Evolutionary conservation across 2,797 vertebrate genomes (phyloP).

Genomic region (Heterohyrax brucei): DNA sequence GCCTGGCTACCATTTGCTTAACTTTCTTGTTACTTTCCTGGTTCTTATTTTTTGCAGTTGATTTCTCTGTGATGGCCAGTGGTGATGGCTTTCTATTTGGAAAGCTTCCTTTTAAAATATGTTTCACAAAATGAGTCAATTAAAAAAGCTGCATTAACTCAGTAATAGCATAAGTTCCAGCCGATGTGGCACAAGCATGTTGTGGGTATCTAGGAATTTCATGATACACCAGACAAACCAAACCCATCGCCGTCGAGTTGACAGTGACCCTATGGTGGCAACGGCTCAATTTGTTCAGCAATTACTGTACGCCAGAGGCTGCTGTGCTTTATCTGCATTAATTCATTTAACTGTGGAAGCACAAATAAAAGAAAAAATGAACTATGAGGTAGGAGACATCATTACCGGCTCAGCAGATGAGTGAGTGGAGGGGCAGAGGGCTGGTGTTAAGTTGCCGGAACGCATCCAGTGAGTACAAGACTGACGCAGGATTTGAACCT

Average conservation of each 20-base stretch:
- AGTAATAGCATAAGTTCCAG: background rate
- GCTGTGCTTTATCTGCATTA: background rate
- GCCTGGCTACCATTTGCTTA: background rate
- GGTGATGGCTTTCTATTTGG: background rate
- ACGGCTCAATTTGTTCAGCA: background rate
- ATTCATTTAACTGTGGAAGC: background rate
- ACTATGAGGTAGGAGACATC: background rate
- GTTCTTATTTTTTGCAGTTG: background rate
- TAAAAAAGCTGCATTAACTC: conserved; percentile 46
- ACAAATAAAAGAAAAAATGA: background rate
- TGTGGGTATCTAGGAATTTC: background rate
- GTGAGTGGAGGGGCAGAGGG: background rate
- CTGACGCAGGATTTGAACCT: conserved; percentile 47
- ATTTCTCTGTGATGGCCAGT: background rate
- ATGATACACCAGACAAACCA: too few relatives aligned
- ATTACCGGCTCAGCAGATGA: background rate
- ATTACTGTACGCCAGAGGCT: background rate
- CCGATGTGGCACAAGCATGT: fast-evolving
- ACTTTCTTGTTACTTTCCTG: background rate
- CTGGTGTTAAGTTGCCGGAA: background rate
- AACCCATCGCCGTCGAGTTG: too few relatives aligned
- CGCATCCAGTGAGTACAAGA: background rate
- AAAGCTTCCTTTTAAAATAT: background rate
- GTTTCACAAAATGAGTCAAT: background rate
- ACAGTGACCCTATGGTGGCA: background rate